A percentile compares a stretch with the other conserved stretches of the same genome.
phyloP scores from a whole-genome alignment of 2,888 invertebrate genomes.

The Nephrocerus scutellatus region DNA sequence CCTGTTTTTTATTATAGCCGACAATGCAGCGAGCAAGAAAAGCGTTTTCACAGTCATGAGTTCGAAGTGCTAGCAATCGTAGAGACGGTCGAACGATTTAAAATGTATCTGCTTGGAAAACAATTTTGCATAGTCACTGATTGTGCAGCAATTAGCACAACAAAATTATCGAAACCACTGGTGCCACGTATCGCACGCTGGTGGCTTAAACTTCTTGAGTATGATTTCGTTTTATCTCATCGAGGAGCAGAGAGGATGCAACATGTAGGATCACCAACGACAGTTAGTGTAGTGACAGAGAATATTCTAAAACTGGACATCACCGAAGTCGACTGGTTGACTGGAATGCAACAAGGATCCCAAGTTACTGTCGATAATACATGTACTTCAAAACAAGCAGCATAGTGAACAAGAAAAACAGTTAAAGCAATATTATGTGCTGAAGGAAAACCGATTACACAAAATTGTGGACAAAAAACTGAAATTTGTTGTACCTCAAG shows the following conservation, averaged over 20 bases:
- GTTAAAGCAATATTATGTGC: conserved; percentile 11
- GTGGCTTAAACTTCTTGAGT: conserved; percentile 23
- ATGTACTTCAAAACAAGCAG: conserved; percentile 10
- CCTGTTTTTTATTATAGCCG: conserved; percentile 12
- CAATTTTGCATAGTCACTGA: neutral
- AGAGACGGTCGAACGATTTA: conserved; percentile 2
- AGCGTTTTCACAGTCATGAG: conserved; percentile 1
- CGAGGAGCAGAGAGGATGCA: conserved; percentile 18
- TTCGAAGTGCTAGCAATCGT: conserved; percentile 6
- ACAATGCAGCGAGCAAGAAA: conserved; percentile 1
- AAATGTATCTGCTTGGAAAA: neutral
- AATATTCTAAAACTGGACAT: conserved; percentile 12
- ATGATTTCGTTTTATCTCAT: conserved; percentile 20
- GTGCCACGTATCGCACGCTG: conserved; percentile 22
- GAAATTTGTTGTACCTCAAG: conserved; percentile 19
- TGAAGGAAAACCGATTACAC: conserved; percentile 15
- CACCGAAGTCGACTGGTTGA: conserved; percentile 19
- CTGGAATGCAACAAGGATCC: conserved; percentile 21
- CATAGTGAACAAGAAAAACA: conserved; percentile 14
- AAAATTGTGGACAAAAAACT: conserved; percentile 1
- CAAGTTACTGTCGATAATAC: conserved; percentile 8
- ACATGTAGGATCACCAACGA: conserved; percentile 16
- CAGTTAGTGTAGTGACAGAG: conserved; percentile 3
- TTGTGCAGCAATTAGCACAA: neutral
- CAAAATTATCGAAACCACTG: conserved; percentile 4